Evolutionary conservation across 2,797 vertebrate genomes (phyloP), one percentile per base, ranked within the genome.

Genomic region (Phoeniculus purpureus): DNA sequence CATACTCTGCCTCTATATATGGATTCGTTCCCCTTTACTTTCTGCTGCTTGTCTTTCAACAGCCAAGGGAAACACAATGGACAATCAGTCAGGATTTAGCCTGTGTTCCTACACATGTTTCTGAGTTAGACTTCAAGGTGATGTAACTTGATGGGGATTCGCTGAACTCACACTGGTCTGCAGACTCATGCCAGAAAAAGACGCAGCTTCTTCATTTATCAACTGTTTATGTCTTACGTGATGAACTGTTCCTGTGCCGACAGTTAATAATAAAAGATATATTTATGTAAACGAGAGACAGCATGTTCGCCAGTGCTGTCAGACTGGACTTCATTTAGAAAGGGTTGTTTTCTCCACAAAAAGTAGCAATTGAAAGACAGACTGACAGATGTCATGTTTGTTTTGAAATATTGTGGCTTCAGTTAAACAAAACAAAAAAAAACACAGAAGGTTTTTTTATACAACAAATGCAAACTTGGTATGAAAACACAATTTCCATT

Each of bases 281-380:
- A 81, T 91, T 96, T 87, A 94, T 94, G 81, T 72, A 94, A 92
- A 94, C 55, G 47, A 77, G 64, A 81, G 27, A 48, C 21, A 19
- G 0, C 15, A 15, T 27, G 48, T 29, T 89, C 61, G 90, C 34
- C 75, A 45, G 2, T 22, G 40, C 75, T 81, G 54, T 50, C 84
- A 90, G 78, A 61, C 50, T 65, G 68, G 22, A 70, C 77, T 61
- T 88, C 65, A 85, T 59, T 68, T 81, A 50, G 56, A 81, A 93
- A 66, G 26, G 31, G 66, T 43, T 83, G 27, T 58, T 81, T 78
- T 73, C 81, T 74, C 48, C 47, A 71, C 18, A 90, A 82, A 92
- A 91, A 40, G 34, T 18, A 60, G 13, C 20, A 62, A 5, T 14
- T 47, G 66, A 89, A 82, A 89, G 68, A n/a, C 23, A 90, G 70